phyloP scores from a whole-genome alignment of 2,888 invertebrate species.

The Argyresthia goedartella region DNA sequence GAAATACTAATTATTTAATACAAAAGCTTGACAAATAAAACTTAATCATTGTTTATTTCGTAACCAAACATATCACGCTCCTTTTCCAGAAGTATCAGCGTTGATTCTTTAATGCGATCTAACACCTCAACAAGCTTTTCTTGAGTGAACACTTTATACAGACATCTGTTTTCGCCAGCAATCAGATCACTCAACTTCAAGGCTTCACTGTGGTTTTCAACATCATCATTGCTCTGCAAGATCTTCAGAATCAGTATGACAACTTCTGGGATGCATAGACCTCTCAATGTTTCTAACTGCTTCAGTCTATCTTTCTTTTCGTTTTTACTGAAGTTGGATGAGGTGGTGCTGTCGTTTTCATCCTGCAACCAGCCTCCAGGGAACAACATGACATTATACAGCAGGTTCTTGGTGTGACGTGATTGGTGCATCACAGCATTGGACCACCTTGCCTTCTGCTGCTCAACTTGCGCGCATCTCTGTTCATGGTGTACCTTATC shows the following conservation, averaged over 20 bases:
- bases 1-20: constrained; percentile 2
- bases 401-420: constrained; percentile 79
- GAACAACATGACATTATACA: constrained; percentile 90
- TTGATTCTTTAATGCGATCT: constrained; percentile 83
- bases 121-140: constrained; percentile 83
- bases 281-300: constrained; percentile 81
- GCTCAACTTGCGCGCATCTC: constrained; percentile 80
- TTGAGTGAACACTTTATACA: constrained; percentile 86
- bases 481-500: constrained; percentile 93
- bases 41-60: constrained; percentile 45
- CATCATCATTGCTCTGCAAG: constrained; percentile 80
- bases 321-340: constrained; percentile 49
- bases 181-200: constrained; percentile 83
- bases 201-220: constrained; percentile 78
- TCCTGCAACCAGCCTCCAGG: constrained; percentile 94
- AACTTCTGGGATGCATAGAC: constrained; percentile 88
- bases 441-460: constrained; percentile 84
- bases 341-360: constrained; percentile 64
- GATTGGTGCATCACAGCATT: constrained; percentile 79
- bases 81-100: constrained; percentile 79
- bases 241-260: constrained; percentile 83
- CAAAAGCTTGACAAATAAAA: neutral
- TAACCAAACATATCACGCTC: constrained; percentile 89
- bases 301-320: constrained; percentile 69
- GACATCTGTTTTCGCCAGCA: constrained; percentile 80